Conservation (phyloP, 2,888 invertebrate genomes). For the Amblyjoppa fuscipennis region DNA sequence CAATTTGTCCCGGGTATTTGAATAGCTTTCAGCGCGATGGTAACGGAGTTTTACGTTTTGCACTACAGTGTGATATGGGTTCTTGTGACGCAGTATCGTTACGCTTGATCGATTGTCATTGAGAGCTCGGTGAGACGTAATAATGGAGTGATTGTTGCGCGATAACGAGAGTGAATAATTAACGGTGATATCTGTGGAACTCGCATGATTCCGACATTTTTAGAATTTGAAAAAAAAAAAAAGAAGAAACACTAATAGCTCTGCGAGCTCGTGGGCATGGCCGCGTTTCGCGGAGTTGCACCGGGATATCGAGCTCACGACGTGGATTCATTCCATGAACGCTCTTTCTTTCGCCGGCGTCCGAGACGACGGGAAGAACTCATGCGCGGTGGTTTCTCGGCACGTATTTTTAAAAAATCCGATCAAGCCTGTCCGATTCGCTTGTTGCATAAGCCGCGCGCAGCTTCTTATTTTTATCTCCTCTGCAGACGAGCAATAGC, state of each 20-base stretch:
- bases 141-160: constrained; percentile 46
- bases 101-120: constrained; percentile 73
- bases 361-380: constrained; percentile 14
- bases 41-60: constrained; percentile 8
- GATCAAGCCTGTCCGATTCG: constrained; percentile 7
- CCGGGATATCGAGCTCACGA: background rate
- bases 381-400: background rate
- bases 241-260: background rate
- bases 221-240: background rate
- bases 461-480: constrained; percentile 28
- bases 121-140: constrained; percentile 47
- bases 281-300: background rate
- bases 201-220: constrained; percentile 13
- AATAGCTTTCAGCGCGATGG: background rate
- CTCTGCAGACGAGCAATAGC: constrained; percentile 70
- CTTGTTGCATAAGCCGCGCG: constrained; percentile 43
- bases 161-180: constrained; percentile 53
- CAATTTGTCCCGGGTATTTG: background rate
- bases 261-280: background rate
- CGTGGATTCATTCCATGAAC: background rate
- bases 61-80: constrained; percentile 12
- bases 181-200: constrained; percentile 17
- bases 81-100: constrained; percentile 67
- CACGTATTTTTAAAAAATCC: constrained; percentile 2
- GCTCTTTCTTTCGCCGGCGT: background rate